Evolutionary conservation across 2,888 invertebrate genomes (phyloP).

Genomic region (Neuroscelio doddi): DNA sequence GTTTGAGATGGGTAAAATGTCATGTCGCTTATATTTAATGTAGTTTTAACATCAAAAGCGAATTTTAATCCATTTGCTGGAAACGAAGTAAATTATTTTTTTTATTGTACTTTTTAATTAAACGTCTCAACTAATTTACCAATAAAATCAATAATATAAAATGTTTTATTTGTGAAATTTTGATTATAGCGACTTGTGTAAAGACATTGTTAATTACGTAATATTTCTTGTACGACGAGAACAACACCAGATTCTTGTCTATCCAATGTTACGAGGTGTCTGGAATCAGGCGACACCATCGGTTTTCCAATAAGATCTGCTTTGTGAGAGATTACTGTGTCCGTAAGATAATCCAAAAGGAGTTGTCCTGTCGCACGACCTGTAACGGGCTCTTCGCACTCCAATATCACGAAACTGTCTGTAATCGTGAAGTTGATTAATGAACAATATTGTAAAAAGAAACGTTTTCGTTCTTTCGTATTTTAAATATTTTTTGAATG

Average conservation of each 20-base stretch:
- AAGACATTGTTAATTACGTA: conserved; percentile 72
- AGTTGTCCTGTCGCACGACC: conserved; percentile 79
- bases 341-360: conserved; percentile 81
- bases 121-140: no score
- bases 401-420: conserved; percentile 83
- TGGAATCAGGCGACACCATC: conserved; percentile 81
- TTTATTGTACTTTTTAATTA: no score
- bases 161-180: no score
- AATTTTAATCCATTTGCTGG: conserved; percentile 79
- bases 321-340: conserved; percentile 79
- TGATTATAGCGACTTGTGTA: no score
- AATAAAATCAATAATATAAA: no score
- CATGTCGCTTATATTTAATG: conserved; percentile 81
- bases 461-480: no score
- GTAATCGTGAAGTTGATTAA: conserved; percentile 39
- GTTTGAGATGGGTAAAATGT: conserved; percentile 82
- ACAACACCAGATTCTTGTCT: conserved; percentile 75
- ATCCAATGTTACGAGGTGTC: conserved; percentile 80
- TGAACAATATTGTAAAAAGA: no score
- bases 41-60: conserved; percentile 83
- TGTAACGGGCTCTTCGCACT: conserved; percentile 80
- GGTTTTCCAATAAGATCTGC: conserved; percentile 78
- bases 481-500: no score
- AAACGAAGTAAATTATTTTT: no score
- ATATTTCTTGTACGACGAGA: conserved; percentile 78